phyloP scores from a whole-genome alignment of 2,113 vertebrate genomes.

The Motacilla tschutschensis region DNA sequence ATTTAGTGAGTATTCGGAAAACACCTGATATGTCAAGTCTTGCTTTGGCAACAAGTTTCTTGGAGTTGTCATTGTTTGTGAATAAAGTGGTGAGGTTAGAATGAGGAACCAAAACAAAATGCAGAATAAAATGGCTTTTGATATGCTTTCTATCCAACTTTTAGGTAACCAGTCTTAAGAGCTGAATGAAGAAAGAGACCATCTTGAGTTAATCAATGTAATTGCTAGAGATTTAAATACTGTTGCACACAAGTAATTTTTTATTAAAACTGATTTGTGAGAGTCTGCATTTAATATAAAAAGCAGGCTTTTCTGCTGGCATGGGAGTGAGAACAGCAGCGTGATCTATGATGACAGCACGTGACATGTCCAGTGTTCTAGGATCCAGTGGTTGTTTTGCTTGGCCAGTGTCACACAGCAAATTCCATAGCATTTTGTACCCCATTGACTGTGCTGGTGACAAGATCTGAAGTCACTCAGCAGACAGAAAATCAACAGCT shows the following conservation, averaged over 20 bases:
- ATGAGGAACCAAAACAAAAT: background rate
- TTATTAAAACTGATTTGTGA: conserved; percentile 59
- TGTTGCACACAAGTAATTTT: conserved; percentile 39
- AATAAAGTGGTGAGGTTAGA: background rate
- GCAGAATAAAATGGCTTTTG: background rate
- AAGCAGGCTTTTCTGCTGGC: conserved; percentile 64
- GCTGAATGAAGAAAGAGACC: background rate
- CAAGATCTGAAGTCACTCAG: conserved; percentile 80
- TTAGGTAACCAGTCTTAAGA: background rate
- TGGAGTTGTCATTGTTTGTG: background rate
- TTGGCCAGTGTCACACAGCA: conserved; percentile 74
- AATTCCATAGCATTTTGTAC: conserved; percentile 79
- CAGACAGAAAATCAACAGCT: conserved; percentile 68
- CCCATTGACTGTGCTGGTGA: conserved; percentile 79
- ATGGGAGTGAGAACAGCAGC: conserved; percentile 77
- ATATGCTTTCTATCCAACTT: background rate
- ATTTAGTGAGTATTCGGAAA: background rate
- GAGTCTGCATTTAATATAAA: conserved; percentile 62
- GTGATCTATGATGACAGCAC: conserved; percentile 71
- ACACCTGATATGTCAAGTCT: background rate
- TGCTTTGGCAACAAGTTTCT: background rate
- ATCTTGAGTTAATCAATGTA: conserved; percentile 63
- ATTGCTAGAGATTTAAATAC: conserved; percentile 56
- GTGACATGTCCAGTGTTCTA: conserved; percentile 70
- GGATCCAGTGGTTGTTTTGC: conserved; percentile 71